phyloP scores from a whole-genome alignment of 1,140 invertebrate species.

The Radopholus similis region DNA sequence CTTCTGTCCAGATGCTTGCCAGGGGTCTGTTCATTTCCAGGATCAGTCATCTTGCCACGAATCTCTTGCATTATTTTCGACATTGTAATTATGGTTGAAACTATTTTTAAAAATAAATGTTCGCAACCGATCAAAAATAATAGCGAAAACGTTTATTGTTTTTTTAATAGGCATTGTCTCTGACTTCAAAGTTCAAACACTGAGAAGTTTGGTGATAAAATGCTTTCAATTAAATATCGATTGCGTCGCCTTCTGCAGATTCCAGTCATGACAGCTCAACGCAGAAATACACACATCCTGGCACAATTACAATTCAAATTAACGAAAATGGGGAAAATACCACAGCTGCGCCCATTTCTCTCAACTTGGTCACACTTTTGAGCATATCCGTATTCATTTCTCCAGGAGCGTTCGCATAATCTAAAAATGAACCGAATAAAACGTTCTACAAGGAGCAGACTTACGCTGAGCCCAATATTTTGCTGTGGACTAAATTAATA shows the following conservation, averaged over 20 bases:
- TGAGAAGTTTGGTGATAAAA: neutral
- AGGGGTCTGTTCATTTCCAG: neutral
- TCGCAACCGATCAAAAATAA: neutral
- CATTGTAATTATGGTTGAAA: neutral
- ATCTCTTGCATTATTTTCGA: neutral
- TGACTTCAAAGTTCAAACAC: conserved; percentile 2
- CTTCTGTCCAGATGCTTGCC: neutral
- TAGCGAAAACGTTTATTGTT: neutral
- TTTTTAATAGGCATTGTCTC: neutral
- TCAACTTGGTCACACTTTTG: conserved; percentile 61
- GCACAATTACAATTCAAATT: conserved; percentile 15
- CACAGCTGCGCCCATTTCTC: conserved; percentile 64
- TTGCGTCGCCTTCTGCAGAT: conserved; percentile 48
- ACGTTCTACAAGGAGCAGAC: too few relatives aligned
- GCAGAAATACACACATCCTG: conserved; percentile 61
- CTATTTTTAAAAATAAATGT: neutral
- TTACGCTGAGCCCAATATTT: conserved; percentile 88
- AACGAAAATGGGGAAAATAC: conserved; percentile 39
- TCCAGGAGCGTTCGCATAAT: conserved; percentile 72
- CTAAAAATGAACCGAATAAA: too few relatives aligned
- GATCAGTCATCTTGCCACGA: neutral
- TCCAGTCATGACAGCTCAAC: conserved; percentile 61
- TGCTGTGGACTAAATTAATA: conserved; percentile 70
- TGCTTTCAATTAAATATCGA: conserved; percentile 25
- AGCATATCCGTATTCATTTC: conserved; percentile 50